Evolutionary conservation across 2,797 vertebrate genomes (phyloP).

Genomic region (Brotogeris chrysoptera): DNA sequence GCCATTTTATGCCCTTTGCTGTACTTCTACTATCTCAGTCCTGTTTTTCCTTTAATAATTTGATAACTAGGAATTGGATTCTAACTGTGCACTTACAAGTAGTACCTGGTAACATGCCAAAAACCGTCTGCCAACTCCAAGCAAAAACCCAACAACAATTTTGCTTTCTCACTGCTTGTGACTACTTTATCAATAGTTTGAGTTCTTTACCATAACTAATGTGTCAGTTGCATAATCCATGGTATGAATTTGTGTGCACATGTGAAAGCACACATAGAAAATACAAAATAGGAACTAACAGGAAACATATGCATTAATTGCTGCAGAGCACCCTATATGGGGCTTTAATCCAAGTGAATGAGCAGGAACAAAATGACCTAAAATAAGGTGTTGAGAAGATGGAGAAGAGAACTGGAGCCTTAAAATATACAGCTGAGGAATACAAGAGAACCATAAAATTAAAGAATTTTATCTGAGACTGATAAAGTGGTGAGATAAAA

Average conservation of each 20-base stretch:
- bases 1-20: neutral
- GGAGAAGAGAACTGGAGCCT: neutral
- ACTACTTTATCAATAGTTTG: neutral
- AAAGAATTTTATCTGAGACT: neutral
- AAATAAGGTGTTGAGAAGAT: neutral
- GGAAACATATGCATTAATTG: neutral
- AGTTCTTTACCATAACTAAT: neutral
- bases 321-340: neutral
- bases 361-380: neutral
- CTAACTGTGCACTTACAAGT: neutral
- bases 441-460: neutral
- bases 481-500: neutral
- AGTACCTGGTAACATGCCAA: neutral
- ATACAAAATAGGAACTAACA: neutral
- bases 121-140: neutral
- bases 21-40: neutral
- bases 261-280: neutral
- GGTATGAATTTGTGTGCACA: neutral
- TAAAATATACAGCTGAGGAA: neutral
- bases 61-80: neutral
- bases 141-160: neutral
- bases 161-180: neutral
- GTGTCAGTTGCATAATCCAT: neutral
- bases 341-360: neutral
- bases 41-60: neutral